Evolutionary conservation across 2,113 vertebrate species (phyloP).

Genomic region (Illadopsis cleaveri): DNA sequence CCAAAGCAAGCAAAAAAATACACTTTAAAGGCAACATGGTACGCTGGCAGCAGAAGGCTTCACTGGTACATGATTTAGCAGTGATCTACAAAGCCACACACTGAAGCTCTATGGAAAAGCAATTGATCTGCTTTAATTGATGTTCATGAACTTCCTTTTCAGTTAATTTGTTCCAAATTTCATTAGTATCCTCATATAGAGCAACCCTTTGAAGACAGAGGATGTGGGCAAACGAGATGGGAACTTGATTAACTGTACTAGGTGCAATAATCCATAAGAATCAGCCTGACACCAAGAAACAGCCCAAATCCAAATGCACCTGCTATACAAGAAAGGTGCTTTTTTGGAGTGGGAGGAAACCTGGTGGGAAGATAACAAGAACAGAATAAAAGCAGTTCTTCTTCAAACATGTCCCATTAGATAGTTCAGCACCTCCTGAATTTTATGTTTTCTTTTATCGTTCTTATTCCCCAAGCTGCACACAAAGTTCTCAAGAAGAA

Average conservation of each 20-base stretch:
- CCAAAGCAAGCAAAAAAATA: neutral
- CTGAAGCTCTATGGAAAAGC: neutral
- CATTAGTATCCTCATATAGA: neutral
- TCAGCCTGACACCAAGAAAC: neutral
- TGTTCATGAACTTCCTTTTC: slow-evolving; percentile 2
- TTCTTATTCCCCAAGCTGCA: neutral
- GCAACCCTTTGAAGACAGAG: neutral
- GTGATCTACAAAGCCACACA: neutral
- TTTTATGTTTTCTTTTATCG: neutral
- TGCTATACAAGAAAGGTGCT: neutral
- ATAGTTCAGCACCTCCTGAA: neutral
- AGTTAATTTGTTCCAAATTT: slow-evolving; percentile 10
- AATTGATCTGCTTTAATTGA: slow-evolving; percentile 7
- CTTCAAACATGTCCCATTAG: neutral
- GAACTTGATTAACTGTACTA: neutral
- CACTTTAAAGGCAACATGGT: neutral
- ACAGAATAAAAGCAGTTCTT: neutral
- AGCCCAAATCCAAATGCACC: slow-evolving; percentile 17
- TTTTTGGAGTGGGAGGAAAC: neutral
- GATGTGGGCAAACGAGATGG: neutral
- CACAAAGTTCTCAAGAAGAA: neutral
- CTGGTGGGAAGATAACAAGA: neutral
- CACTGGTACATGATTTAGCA: neutral
- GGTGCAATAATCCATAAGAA: neutral
- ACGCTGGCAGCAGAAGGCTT: neutral